Percentiles rank a stretch among this genome's conserved stretches.
Evolutionary conservation across 92 coral and sea anemone genomes (phyloP).

Genomic region (Epizoanthus illoricatus): DNA sequence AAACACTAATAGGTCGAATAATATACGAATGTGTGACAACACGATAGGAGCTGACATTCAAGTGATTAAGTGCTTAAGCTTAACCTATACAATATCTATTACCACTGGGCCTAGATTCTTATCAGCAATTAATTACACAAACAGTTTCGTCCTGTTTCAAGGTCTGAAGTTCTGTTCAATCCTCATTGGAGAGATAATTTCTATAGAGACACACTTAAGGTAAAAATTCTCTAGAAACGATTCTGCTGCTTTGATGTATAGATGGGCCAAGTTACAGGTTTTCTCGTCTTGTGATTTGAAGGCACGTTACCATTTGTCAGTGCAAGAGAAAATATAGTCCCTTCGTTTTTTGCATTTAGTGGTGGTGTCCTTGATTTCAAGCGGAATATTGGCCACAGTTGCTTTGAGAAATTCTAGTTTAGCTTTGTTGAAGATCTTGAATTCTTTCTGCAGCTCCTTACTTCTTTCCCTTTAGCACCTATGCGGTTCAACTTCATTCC

Average conservation of each 20-base stretch:
- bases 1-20: too few relatives aligned
- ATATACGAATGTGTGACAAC: too few relatives aligned
- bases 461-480: not conserved
- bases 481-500: not conserved
- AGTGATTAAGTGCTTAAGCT: too few relatives aligned
- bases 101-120: too few relatives aligned
- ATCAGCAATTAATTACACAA: too few relatives aligned
- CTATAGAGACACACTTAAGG: not conserved
- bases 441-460: slow-evolving; percentile 12
- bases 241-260: slow-evolving; percentile 9
- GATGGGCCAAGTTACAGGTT: too few relatives aligned
- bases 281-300: slow-evolving; percentile 5
- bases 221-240: slow-evolving; percentile 22
- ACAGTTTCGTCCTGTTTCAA: too few relatives aligned
- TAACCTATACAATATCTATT: too few relatives aligned
- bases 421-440: slow-evolving; percentile 2
- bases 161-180: too few relatives aligned
- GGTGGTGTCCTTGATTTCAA: not conserved
- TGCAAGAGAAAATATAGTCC: slow-evolving; percentile 6
- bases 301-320: slow-evolving; percentile 10
- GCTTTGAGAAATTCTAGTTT: slow-evolving; percentile 6
- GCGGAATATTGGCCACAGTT: not conserved
- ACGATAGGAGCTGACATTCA: too few relatives aligned
- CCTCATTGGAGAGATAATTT: too few relatives aligned
- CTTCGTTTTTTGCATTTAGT: slow-evolving; percentile 1